Evolutionary conservation across 2,113 vertebrate species (phyloP).

Genomic region (Numenius arquata): DNA sequence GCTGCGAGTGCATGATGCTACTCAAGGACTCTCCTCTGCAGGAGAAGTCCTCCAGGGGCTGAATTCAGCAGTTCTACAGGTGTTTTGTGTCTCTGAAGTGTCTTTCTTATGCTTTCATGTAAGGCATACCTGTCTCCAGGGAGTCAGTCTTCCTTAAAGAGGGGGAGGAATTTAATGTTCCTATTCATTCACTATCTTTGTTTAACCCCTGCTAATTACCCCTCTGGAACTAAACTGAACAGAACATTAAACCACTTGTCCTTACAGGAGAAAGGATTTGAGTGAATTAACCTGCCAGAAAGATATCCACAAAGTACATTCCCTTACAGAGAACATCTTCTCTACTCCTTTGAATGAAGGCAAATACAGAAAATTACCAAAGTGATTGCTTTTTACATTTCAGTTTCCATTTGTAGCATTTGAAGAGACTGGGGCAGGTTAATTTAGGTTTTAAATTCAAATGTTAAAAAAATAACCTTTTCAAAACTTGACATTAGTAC

Average conservation of each 20-base stretch:
- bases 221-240: not conserved
- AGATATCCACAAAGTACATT: rapidly evolving
- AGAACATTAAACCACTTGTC: not conserved
- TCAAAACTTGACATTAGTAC: not conserved
- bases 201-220: not conserved
- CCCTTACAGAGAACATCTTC: not conserved
- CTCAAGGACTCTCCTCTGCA: not conserved
- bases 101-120: not conserved
- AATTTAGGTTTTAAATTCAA: not conserved
- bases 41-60: not conserved
- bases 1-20: not conserved
- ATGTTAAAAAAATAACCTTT: not conserved
- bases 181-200: not conserved
- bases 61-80: not conserved
- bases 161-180: not conserved
- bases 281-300: not conserved
- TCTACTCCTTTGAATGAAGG: not conserved
- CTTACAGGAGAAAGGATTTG: not conserved
- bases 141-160: not conserved
- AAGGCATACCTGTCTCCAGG: not conserved
- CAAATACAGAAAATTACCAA: not conserved
- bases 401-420: not conserved
- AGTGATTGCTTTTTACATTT: not conserved
- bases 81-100: not conserved
- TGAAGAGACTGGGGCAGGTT: not conserved